Conservation (phyloP, 2,888 invertebrate species). For the Thera britannica region DNA sequence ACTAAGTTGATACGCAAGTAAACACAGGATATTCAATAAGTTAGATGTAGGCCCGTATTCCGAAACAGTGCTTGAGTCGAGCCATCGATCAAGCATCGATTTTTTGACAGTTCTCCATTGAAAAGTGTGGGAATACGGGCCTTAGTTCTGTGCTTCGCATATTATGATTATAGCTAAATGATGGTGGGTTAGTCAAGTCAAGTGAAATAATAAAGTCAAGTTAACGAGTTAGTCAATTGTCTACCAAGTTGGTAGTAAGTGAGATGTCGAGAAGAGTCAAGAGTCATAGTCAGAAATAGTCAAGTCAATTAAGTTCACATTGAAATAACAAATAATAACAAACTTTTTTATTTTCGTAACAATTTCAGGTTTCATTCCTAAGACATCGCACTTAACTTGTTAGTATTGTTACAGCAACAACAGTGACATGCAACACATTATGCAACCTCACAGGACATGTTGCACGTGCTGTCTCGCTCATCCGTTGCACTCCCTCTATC, state of each 20-base stretch:
- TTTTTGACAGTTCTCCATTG: too few relatives aligned
- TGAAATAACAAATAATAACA: conserved; percentile 59
- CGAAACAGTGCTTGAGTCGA: too few relatives aligned
- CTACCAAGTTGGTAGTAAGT: conserved; percentile 59
- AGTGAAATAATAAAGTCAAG: conserved; percentile 51
- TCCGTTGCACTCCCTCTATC: conserved; percentile 50
- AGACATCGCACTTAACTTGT: conserved; percentile 81
- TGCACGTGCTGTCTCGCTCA: conserved; percentile 41
- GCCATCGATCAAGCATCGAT: too few relatives aligned
- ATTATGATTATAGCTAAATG: neutral
- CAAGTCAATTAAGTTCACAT: conserved; percentile 33
- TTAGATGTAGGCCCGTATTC: too few relatives aligned
- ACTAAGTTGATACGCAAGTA: too few relatives aligned
- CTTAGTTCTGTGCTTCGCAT: neutral
- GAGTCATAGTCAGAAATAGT: conserved; percentile 53
- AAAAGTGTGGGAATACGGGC: too few relatives aligned
- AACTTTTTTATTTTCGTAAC: conserved; percentile 66
- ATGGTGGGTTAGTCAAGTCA: conserved; percentile 50
- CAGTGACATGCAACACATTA: conserved; percentile 36
- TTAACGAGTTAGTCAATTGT: conserved; percentile 43
- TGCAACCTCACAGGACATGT: conserved; percentile 28
- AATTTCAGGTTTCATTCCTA: conserved; percentile 57
- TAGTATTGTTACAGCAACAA: conserved; percentile 51
- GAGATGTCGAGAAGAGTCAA: conserved; percentile 66
- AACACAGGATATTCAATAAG: too few relatives aligned